Base-by-base conservation (phyloP, 1,140 invertebrate genomes). In the Drosophila pseudoobscura region DNA sequence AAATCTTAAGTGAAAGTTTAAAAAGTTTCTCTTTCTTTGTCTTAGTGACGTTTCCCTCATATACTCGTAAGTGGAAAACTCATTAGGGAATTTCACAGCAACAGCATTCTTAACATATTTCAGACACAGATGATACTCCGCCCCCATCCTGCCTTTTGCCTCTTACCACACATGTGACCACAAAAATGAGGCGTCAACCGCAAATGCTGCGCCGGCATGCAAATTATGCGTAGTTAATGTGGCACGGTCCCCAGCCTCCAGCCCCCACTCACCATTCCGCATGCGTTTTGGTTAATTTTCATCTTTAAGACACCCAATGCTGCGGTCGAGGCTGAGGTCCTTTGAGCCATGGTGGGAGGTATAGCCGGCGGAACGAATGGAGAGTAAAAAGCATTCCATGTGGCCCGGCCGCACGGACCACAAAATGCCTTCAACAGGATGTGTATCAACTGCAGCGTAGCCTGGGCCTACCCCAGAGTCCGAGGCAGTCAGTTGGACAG, bases 231-330 rank as follows among this genome's bases (percentile, higher is more conserved):
- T 58, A 68, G 82, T 88, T 82, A 87, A 87, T 82, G 70, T 72
- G 78, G 57, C 59, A 50, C 49, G 66, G 55, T 66, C 52, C 46
- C 41, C 31, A 20, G 4, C 24, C 24, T 20, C 8, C 9, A 15
- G 20, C 26, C 6, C 29, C 13, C 17, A 45, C 20, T 15, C 59
- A 31, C 22, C 8, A 39, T 53, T 41, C 52, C 58, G 31, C 20
- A 57, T 43, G 46, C 50, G 41, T 55, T 55, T 82, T 47, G 78
- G 84, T 83, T 88, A 84, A 88, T 88, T 83, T 89, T 66, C 84
- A 77, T 89, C 84, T 83, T 88, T 79, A 88, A 88, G 83, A 88
- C 75, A 88, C 78, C 88, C 83, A 88, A 83, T 84, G 63, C 57
- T 87, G 83, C 52, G 83, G 83, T 88, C 75, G 70, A 22, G 35